Conservation (phyloP, 2,113 vertebrate genomes). For the Triplophysa siluroides region DNA sequence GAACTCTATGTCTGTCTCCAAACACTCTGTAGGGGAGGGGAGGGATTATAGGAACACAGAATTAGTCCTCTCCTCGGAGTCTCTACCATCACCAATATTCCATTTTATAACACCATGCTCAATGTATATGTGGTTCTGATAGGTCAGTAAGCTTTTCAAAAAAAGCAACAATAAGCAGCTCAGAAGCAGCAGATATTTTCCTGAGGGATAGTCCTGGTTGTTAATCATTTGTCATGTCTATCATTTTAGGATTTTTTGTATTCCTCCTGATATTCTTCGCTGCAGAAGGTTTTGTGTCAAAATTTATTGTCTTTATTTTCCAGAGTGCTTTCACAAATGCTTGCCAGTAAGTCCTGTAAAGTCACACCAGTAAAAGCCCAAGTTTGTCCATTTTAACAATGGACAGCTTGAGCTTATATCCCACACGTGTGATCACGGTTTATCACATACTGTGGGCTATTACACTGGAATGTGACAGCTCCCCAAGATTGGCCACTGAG, state of each 20-base stretch:
- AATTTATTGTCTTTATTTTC: slow-evolving; percentile 29
- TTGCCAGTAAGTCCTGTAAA: slow-evolving; percentile 45
- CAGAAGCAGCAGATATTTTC: slow-evolving; percentile 45
- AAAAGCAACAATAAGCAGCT: slow-evolving; percentile 40
- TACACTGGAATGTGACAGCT: neutral
- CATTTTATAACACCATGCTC: slow-evolving; percentile 47
- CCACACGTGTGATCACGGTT: slow-evolving; percentile 10
- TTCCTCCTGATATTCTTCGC: slow-evolving; percentile 29
- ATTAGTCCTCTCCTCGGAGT: slow-evolving; percentile 58
- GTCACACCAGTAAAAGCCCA: slow-evolving; percentile 38
- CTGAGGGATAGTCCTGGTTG: slow-evolving; percentile 30
- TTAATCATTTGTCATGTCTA: slow-evolving; percentile 35
- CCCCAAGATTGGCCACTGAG: slow-evolving; percentile 17
- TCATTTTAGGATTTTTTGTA: slow-evolving; percentile 36
- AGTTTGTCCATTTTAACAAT: slow-evolving; percentile 20
- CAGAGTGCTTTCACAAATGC: slow-evolving; percentile 45
- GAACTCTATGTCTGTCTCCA: slow-evolving; percentile 71
- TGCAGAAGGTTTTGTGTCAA: slow-evolving; percentile 37
- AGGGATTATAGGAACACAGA: slow-evolving; percentile 63
- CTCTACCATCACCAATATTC: slow-evolving; percentile 46
- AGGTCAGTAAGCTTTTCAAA: slow-evolving; percentile 38
- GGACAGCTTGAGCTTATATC: slow-evolving; percentile 20
- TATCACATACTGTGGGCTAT: slow-evolving; percentile 14
- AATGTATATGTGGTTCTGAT: slow-evolving; percentile 49
- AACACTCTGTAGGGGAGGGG: slow-evolving; percentile 61